Base-by-base conservation (phyloP, 2,113 vertebrate species). In the Numida meleagris region DNA sequence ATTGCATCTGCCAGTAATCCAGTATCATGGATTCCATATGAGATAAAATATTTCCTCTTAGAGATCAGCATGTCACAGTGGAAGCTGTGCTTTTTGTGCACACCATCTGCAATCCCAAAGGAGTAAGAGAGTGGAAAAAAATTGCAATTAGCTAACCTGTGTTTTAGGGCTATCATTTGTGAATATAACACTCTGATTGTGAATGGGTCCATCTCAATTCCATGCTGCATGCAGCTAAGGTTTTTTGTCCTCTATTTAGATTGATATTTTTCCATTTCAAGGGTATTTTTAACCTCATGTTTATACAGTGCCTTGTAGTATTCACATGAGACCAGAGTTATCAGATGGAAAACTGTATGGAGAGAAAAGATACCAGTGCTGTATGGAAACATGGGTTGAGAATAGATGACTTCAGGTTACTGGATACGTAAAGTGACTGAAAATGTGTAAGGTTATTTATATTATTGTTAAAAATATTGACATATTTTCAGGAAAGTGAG, bases 331-430 rank as follows among this genome's bases (percentile, higher is more conserved):
- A 23, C 21, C 6, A 7, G 46, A 86, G 59, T 31, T 13, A 46
- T 9, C 14, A 40, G 18, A 7, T 19, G 25, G 14, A 14, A 65
- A 84, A 57, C 1, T 3, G 14, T 15, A 59, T 2, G 0, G 23
- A 4, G 21, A 27, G 46, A 75, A 45, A 83, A 50, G 0, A 3
- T 65, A 21, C 7, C n/a, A 61, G 7, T 20, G 55, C 6, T 23
- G 18, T 38, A 31, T 18, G 18, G 34, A 82, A 40, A 15, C 31
- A 19, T 1, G 27, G 1, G 3, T 36, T 70, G 24, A 77, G 40
- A 81, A 86, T 34, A 42, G 12, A 83, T 8, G 14, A 72, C 33
- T 83, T 74, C 14, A 55, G 25, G 45, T 27, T n/a, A 45, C 12
- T 50, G 27, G 8, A 33, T 58, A n/a, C 19, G 14, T 4, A 40